Base-by-base conservation (phyloP, 2,888 invertebrate species). In the Microctonus hyperodae region DNA sequence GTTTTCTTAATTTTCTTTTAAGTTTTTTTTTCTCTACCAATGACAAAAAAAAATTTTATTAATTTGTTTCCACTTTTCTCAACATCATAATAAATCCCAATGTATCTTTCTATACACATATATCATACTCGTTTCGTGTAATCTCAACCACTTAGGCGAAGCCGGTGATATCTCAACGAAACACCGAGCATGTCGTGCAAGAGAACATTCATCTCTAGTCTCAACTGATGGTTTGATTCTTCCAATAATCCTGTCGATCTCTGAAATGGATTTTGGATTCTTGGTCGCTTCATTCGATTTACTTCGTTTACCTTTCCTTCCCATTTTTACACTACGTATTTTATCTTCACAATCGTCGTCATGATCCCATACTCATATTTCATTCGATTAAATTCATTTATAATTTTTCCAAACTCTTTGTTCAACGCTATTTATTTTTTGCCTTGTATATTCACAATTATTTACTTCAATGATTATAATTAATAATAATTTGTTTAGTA, bases 221-320 rank as follows among this genome's bases (percentile, higher is more conserved):
- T 69, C 68, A 9, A 79, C 66, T n/a, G 76, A 64, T 0, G 78
- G 78, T 62, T 76, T 70, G 55, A 79, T 76, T 25, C 70, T 70
- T 4, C 62, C 67, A n/a, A 77, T 31, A 50, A 71, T 55, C 20
- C 64, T 68, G 16, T 73, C 70, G 25, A 48, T 61, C 9, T 56
- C 48, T 13, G 67, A 57, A 44, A 64, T 3, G 11, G 58, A 22
- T 64, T 66, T 69, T 9, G 23, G 48, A 22, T 33, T 56, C 25
- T 31, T 67, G 7, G 35, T 35, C n/a, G 37, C 6, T 44, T 25
- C 48, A 11, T 64, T 13, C 22, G 51, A 50, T 64, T n/a, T n/a
- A n/a, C 44, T 22, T 25, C 51, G 55, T 25, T 60, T 59, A 7
- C 62, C 58, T 44, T 59, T 58, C 50, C 59, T 57, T 33, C 10